Evolutionary conservation across 2,113 vertebrate genomes (phyloP), one percentile per base, ranked within the genome.

Genomic region (Anarhynchus alexandrinus): DNA sequence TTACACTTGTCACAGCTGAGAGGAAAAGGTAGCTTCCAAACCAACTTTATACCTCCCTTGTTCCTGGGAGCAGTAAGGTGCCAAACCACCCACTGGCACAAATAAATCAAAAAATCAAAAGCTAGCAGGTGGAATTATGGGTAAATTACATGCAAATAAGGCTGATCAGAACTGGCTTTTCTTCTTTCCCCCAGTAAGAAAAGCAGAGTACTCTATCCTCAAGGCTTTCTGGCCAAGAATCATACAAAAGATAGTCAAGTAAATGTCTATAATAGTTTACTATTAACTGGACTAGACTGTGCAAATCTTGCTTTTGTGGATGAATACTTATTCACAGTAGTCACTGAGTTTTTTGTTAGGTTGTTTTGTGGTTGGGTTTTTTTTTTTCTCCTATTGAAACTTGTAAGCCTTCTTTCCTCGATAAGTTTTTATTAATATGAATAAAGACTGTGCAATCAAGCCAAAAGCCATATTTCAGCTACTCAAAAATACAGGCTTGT

Each of bases 41-140:
- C 27, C 36, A 88, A 11, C 72, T 84, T 96, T 94, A 81, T 88
- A 74, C 32, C 32, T 90, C 65, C 17, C 47, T 92, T 92, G 52
- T 89, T 97, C 57, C 86, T 79, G 43, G 36, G 49, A 94, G 40
- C 47, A 78, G 23, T 51, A 77, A 86, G 65, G 34, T 92, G 88
- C 94, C 95, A 96, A 96, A 87, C 57, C 72, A 94, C 86, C 83
- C 92, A 47, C 86, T 95, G 86, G 73, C 65, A 88, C 21, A 84
- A 93, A 91, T 95, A 92, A 96, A 95, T 86, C 26, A 83, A 90
- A 96, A 88, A 73, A 92, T 94, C 82, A 95, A 96, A 97, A 93
- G 74, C 59, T 78, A 25, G 17, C 38, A 71, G 45, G 51, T 87
- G 73, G 95, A 86, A 94, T 94, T 94, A 70, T 95, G 96, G 92